phyloP scores from a whole-genome alignment of 2,113 vertebrate genomes.

The Eurypyga helias region DNA sequence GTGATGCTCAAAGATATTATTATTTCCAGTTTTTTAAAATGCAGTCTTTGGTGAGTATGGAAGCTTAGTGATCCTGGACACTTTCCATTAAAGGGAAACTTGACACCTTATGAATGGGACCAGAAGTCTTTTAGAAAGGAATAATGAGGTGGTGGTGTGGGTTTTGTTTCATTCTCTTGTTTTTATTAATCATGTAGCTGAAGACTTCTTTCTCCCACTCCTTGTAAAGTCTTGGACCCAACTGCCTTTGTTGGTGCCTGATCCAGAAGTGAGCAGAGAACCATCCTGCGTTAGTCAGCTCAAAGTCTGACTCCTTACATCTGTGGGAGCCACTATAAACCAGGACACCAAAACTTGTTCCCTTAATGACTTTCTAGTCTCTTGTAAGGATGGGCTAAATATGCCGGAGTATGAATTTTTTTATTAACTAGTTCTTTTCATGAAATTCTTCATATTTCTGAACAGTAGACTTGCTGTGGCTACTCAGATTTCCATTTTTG shows the following conservation, averaged over 20 bases:
- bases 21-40: neutral
- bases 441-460: neutral
- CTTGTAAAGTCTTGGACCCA: neutral
- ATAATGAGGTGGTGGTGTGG: neutral
- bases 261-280: neutral
- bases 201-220: neutral
- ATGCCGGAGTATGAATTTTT: neutral
- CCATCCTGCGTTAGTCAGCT: rapidly evolving
- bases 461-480: neutral
- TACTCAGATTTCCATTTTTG: neutral
- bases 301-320: neutral
- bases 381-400: neutral
- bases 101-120: rapidly evolving
- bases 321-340: neutral
- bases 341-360: neutral
- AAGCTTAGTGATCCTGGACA: neutral
- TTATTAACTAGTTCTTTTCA: neutral
- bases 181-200: neutral
- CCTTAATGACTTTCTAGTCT: neutral
- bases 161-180: neutral
- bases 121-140: neutral
- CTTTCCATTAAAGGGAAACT: neutral
- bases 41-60: neutral
- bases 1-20: neutral
- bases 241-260: neutral